Conservation (phyloP, 1,140 invertebrate species). For the Drosophila sp. region DNA sequence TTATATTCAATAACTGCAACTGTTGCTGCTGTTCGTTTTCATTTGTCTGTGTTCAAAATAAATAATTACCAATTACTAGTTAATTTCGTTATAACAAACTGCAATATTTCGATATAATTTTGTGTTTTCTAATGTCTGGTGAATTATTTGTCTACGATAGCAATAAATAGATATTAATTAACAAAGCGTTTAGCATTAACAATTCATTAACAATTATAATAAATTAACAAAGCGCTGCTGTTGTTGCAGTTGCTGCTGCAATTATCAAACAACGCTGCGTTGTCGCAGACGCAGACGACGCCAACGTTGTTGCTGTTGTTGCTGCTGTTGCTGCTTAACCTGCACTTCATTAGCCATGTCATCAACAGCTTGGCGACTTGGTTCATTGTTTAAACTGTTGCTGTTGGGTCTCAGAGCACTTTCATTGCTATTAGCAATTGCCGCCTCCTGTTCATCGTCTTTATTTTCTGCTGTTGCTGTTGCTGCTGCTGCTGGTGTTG, state of each 20-base stretch:
- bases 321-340: conserved; percentile 24
- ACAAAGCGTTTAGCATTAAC: conserved; percentile 72
- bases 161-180: conserved; percentile 79
- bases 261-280: conserved; percentile 13
- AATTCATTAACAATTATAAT: conserved; percentile 78
- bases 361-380: conserved; percentile 45
- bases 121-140: not conserved
- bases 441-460: conserved; percentile 26
- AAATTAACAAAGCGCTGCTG: conserved; percentile 52
- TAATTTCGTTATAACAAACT: too few species aligned
- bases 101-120: too few species aligned
- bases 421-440: conserved; percentile 51
- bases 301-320: conserved; percentile 32
- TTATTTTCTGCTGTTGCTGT: conserved; percentile 9
- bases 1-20: too few species aligned
- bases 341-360: conserved; percentile 36
- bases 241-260: conserved; percentile 17
- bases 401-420: conserved; percentile 28
- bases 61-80: too few species aligned
- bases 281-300: conserved; percentile 27
- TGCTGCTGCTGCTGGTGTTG: too few species aligned
- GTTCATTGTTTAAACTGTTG: conserved; percentile 28
- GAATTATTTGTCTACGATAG: conserved; percentile 53
- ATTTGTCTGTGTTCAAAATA: too few species aligned
- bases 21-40: conserved; percentile 30